A percentile compares a stretch with the other conserved stretches of the same genome.
phyloP scores from a whole-genome alignment of 2,113 vertebrate genomes.

The Thymallus thymallus region DNA sequence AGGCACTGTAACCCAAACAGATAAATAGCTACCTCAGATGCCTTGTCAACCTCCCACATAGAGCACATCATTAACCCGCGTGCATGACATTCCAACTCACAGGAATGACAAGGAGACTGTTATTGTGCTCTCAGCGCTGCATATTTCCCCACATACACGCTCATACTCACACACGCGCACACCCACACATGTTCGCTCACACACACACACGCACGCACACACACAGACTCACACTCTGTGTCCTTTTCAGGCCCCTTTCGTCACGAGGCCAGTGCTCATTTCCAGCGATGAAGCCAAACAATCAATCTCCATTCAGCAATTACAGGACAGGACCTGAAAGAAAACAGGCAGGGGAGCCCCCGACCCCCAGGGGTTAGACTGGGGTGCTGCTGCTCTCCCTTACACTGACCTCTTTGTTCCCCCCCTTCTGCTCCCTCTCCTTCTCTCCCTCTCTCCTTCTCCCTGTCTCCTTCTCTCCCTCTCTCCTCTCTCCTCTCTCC shows the following conservation, averaged over 20 bases:
- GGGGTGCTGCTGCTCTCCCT: conserved; percentile 15
- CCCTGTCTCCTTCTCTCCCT: background rate
- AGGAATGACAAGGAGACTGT: conserved; percentile 77
- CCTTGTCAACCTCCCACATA: conserved; percentile 35
- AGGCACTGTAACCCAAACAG: conserved; percentile 66
- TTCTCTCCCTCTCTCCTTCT: background rate
- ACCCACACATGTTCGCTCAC: conserved; percentile 31
- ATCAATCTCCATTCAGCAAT: conserved; percentile 65
- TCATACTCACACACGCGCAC: conserved; percentile 35
- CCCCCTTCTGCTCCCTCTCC: conserved; percentile 18
- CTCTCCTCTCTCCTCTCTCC: background rate
- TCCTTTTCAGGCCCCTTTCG: conserved; percentile 47
- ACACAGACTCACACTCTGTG: background rate
- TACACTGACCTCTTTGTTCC: conserved; percentile 40
- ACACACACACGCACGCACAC: background rate
- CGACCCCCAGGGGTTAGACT: background rate
- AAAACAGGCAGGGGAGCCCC: conserved; percentile 4
- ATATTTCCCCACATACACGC: conserved; percentile 54
- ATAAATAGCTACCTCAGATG: conserved; percentile 72
- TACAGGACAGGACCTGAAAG: conserved; percentile 33
- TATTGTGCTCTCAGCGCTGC: conserved; percentile 70
- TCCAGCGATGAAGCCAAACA: conserved; percentile 67
- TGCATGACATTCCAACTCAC: conserved; percentile 72
- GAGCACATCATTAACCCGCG: conserved; percentile 68
- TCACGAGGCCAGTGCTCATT: conserved; percentile 56